Conservation (phyloP, 1,140 invertebrate species). For the Ceratina japonica region DNA sequence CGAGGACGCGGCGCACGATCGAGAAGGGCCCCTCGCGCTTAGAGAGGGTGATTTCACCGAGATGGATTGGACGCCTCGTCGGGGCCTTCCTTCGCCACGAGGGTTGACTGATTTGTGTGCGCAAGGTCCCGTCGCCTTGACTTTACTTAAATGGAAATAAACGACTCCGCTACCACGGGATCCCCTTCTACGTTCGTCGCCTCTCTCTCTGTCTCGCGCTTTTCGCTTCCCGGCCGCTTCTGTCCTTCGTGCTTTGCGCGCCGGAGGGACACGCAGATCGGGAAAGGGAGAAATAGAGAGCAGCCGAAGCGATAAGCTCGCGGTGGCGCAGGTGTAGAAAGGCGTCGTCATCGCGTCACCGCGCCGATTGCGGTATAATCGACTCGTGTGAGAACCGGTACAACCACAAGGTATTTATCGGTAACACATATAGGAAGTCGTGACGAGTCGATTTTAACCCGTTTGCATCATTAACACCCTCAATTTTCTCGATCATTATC, state of each 20-base stretch:
- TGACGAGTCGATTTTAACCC: conserved; percentile 50
- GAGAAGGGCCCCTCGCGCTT: conserved; percentile 29
- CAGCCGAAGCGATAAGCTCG: conserved; percentile 52
- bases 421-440: conserved; percentile 50
- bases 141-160: conserved; percentile 75
- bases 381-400: conserved; percentile 59
- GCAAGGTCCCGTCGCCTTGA: conserved; percentile 69
- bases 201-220: not conserved
- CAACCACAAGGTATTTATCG: conserved; percentile 47
- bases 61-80: conserved; percentile 68
- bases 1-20: conserved; percentile 50
- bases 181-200: conserved; percentile 35
- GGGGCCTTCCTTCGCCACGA: conserved; percentile 54
- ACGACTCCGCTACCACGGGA: conserved; percentile 62
- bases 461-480: too few relatives aligned
- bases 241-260: conserved; percentile 5
- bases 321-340: conserved; percentile 67
- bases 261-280: conserved; percentile 24
- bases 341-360: conserved; percentile 62
- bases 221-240: not conserved
- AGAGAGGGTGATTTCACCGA: conserved; percentile 66
- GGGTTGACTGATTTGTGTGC: conserved; percentile 75
- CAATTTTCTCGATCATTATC: too few relatives aligned
- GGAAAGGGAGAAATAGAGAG: conserved; percentile 54
- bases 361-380: conserved; percentile 65